Conservation (phyloP, 2,888 invertebrate genomes). For the Dascillus cervinus region DNA sequence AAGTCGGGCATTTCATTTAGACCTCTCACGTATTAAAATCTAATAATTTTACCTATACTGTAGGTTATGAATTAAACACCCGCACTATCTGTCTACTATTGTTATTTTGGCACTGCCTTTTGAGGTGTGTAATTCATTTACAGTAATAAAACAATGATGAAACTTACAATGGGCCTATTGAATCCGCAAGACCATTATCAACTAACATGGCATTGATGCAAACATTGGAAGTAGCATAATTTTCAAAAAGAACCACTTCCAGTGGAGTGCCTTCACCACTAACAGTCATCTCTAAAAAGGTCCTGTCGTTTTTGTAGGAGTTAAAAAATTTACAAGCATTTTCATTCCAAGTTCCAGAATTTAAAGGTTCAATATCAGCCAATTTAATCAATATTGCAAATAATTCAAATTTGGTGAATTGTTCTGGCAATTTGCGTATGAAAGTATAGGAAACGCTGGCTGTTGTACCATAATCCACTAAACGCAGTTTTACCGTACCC, state of each 20-base stretch:
- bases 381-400: slow-evolving; percentile 41
- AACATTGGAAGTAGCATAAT: slow-evolving; percentile 30
- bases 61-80: no score
- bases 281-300: slow-evolving; percentile 38
- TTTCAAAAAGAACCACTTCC: slow-evolving; percentile 41
- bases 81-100: no score
- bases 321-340: slow-evolving; percentile 36
- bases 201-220: slow-evolving; percentile 51
- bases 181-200: slow-evolving; percentile 41
- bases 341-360: slow-evolving; percentile 40
- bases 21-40: no score
- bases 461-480: slow-evolving; percentile 57
- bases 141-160: no score
- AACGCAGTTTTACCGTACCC: slow-evolving; percentile 48
- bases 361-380: slow-evolving; percentile 43
- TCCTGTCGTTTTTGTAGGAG: slow-evolving; percentile 31
- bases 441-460: slow-evolving; percentile 45
- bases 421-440: slow-evolving; percentile 44
- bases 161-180: slow-evolving; percentile 46
- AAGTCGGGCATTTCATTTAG: no score
- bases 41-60: no score
- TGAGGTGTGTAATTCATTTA: no score
- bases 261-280: slow-evolving; percentile 26
- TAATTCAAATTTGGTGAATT: slow-evolving; percentile 28
- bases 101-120: no score